These are phyloP conservation scores for Brachionus manjavacas DNA, from an alignment of 1,140 invertebrate species.

Conservation along the genomic window DNA sequence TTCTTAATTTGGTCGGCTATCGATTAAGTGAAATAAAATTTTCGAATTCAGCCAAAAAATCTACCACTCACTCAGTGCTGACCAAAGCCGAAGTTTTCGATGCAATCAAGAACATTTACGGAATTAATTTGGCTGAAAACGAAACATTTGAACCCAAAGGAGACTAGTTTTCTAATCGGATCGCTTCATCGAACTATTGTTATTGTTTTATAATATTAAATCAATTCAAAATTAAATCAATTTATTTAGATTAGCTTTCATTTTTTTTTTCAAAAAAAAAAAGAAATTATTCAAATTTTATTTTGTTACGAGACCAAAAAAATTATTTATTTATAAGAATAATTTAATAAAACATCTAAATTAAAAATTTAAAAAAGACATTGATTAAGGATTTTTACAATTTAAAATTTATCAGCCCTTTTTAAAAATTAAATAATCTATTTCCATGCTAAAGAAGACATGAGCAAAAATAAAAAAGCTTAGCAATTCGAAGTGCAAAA, in stretches of 20 bases:
- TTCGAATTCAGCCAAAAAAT: conserved; percentile 1
- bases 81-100: conserved; percentile 18
- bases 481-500: too few species aligned
- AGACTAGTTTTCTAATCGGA: not conserved
- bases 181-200: not conserved
- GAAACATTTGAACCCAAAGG: conserved; percentile 19
- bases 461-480: too few species aligned
- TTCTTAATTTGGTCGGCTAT: conserved; percentile 28
- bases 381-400: too few species aligned
- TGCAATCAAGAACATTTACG: conserved; percentile 36
- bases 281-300: not conserved
- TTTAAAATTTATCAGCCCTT: too few species aligned
- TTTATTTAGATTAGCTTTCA: conserved; percentile 8
- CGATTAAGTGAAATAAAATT: conserved; percentile 37
- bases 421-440: too few species aligned
- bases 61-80: not conserved
- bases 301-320: conserved; percentile 9
- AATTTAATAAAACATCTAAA: conserved; percentile 12
- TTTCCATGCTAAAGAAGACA: too few species aligned
- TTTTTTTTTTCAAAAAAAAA: not conserved
- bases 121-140: conserved; percentile 3
- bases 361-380: not conserved
- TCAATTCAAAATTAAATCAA: not conserved
- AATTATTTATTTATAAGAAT: not conserved
- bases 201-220: not conserved